Conservation (phyloP, 1,140 invertebrate species). For the Apis mellifera region DNA sequence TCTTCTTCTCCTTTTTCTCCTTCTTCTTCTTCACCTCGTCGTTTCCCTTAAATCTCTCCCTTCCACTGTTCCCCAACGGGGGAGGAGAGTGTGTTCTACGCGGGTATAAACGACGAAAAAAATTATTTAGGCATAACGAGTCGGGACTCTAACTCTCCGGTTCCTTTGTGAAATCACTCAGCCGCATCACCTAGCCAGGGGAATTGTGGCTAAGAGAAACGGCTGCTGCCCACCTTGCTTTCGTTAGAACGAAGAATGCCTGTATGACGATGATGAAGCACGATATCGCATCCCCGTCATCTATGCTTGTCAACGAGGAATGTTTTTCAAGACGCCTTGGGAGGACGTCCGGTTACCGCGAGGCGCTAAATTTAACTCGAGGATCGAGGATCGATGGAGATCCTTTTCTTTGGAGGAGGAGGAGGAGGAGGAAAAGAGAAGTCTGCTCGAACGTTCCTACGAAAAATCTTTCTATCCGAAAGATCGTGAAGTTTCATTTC, state of each 20-base stretch:
- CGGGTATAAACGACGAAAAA: constrained; percentile 49
- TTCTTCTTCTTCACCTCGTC: constrained; percentile 11
- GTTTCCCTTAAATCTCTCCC: constrained; percentile 35
- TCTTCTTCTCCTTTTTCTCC: neutral
- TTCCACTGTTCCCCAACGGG: neutral
- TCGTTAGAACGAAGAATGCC: constrained; percentile 62
- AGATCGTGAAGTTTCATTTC: too few relatives aligned
- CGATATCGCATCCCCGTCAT: constrained; percentile 48
- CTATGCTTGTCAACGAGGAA: constrained; percentile 62
- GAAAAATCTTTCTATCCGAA: too few relatives aligned
- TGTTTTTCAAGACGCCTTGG: constrained; percentile 40
- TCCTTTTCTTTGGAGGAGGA: neutral
- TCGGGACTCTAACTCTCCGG: constrained; percentile 58
- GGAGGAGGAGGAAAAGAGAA: too few relatives aligned
- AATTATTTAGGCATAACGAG: constrained; percentile 68
- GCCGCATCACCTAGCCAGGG: constrained; percentile 54
- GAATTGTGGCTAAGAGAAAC: constrained; percentile 62
- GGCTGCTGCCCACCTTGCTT: constrained; percentile 52
- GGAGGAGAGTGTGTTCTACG: neutral
- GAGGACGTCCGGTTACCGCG: neutral
- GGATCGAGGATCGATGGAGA: neutral
- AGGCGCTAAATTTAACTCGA: constrained; percentile 22
- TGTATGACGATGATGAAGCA: constrained; percentile 53
- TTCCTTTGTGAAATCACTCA: constrained; percentile 63
- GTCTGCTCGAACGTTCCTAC: neutral